These are phyloP conservation scores for Thereva nobilitata DNA, from an alignment of 2,888 invertebrate species.

Conservation along the genomic window DNA sequence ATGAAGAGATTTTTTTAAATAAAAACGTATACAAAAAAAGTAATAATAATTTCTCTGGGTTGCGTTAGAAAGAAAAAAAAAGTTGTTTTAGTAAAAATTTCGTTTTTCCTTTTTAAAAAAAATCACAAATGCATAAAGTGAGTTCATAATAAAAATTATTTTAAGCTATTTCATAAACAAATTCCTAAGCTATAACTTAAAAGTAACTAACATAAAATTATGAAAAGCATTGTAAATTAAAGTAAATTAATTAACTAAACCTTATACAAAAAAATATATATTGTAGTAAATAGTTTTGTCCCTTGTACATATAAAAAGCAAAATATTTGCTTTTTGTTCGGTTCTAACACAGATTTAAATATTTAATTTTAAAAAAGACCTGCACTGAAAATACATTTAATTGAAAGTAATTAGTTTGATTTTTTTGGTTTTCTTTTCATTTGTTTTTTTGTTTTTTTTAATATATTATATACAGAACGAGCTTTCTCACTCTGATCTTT, in stretches of 20 bases:
- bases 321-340: constrained; percentile 26
- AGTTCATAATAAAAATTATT: constrained; percentile 32
- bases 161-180: not conserved
- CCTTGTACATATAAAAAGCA: constrained; percentile 39
- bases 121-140: constrained; percentile 36
- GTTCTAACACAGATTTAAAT: constrained; percentile 33
- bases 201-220: constrained; percentile 24
- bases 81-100: constrained; percentile 7
- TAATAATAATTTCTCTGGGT: too few relatives aligned
- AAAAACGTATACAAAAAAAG: too few relatives aligned
- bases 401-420: too few relatives aligned
- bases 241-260: constrained; percentile 20
- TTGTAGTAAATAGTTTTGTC: constrained; percentile 38
- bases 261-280: constrained; percentile 30
- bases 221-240: constrained; percentile 26
- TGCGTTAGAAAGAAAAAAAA: too few relatives aligned
- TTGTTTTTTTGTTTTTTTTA: constrained; percentile 33
- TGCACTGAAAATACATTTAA: too few relatives aligned
- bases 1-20: too few relatives aligned
- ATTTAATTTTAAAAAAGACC: not conserved
- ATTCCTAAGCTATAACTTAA: constrained; percentile 22
- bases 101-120: constrained; percentile 19
- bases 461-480: not conserved
- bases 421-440: constrained; percentile 13
- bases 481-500: constrained; percentile 31